Evolutionary conservation across 2,888 invertebrate species (phyloP).

Genomic region (Anarsia innoxiella): DNA sequence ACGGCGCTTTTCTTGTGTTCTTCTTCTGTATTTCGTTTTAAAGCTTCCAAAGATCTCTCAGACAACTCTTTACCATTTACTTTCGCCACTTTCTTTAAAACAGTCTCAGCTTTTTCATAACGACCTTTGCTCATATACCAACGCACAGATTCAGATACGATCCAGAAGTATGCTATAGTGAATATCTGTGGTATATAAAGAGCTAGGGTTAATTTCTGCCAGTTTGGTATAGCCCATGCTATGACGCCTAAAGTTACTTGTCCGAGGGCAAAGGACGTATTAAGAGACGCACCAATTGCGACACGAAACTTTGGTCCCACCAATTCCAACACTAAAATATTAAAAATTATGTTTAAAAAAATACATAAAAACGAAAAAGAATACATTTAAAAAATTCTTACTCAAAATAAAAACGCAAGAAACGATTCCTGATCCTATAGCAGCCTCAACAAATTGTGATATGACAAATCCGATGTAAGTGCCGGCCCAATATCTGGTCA

Average conservation of each 20-base stretch:
- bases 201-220: conserved; percentile 79
- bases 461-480: conserved; percentile 78
- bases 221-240: conserved; percentile 64
- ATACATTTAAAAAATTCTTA: conserved; percentile 20
- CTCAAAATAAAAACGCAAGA: conserved; percentile 82
- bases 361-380: background rate
- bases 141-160: conserved; percentile 79
- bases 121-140: conserved; percentile 83
- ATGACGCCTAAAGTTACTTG: conserved; percentile 1
- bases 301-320: conserved; percentile 82
- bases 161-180: conserved; percentile 77
- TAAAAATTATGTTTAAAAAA: background rate
- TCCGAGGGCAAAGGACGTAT: conserved; percentile 78
- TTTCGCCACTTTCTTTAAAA: conserved; percentile 76
- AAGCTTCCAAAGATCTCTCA: conserved; percentile 35
- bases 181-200: conserved; percentile 79
- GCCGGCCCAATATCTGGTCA: conserved; percentile 73
- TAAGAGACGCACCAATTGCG: conserved; percentile 79
- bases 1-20: conserved; percentile 24
- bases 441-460: conserved; percentile 81
- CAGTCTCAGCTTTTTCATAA: conserved; percentile 76
- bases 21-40: conserved; percentile 33
- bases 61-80: conserved; percentile 66
- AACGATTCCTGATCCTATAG: conserved; percentile 79
- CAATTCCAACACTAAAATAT: conserved; percentile 79